Conservation (phyloP, 2,113 vertebrate genomes). For the Tinamus guttatus region DNA sequence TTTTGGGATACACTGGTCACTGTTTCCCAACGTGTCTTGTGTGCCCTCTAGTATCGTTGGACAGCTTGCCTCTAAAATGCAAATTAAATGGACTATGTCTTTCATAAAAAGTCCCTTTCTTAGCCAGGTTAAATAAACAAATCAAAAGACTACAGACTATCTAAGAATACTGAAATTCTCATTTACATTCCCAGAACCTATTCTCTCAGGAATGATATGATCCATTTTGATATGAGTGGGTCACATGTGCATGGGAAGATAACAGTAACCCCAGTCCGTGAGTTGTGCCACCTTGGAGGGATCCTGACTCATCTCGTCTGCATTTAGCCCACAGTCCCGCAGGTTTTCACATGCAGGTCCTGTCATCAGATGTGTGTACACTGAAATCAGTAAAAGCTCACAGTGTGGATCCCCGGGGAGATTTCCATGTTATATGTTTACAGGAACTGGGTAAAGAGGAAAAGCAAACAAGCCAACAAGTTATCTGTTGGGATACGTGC, state of each 20-base stretch:
- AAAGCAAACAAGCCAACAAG: neutral
- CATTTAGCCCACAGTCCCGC: rapidly evolving
- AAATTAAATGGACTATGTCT: neutral
- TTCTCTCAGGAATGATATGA: neutral
- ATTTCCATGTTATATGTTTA: neutral
- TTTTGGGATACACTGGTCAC: neutral
- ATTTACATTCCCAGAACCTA: neutral
- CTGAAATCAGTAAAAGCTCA: rapidly evolving
- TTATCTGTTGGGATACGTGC: neutral
- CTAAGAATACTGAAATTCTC: neutral
- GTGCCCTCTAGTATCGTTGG: neutral
- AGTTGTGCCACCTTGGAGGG: neutral
- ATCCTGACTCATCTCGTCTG: neutral
- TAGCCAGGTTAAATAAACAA: neutral
- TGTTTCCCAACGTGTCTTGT: neutral
- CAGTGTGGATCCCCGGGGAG: neutral
- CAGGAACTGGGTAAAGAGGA: neutral
- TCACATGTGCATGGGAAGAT: neutral
- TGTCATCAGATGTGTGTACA: rapidly evolving
- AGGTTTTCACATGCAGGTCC: rapidly evolving
- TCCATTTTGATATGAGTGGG: neutral
- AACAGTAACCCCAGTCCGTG: neutral
- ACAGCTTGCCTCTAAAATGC: neutral
- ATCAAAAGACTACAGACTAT: neutral
- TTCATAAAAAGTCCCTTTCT: neutral